Evolutionary conservation across 2,113 vertebrate genomes (phyloP), one percentile per base, ranked within the genome.

Genomic region (Mugil cephalus): DNA sequence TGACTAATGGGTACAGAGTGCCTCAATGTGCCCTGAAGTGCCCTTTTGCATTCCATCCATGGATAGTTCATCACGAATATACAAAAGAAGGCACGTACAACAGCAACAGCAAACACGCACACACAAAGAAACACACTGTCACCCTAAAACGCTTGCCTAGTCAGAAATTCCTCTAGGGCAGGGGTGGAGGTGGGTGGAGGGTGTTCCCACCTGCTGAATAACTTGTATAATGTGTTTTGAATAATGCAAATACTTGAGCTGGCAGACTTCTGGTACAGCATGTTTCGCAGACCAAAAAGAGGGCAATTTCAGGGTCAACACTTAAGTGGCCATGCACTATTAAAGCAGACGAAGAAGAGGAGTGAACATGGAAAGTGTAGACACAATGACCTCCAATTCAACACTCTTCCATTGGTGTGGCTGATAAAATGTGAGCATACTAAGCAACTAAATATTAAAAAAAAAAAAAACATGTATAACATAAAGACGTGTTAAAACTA

Each of bases 211-310:
- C 70, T 72, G 66, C 85, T 81, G 62, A 75, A 74, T 65, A 55
- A 52, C 63, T 80, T 79, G 75, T 67, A 82, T 79, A 80, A 85
- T 77, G 64, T 46, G 54, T 48, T 79, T 63, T 87, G 56, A 87
- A 87, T 87, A 87, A 85, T 80, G 79, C 55, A 87, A 69, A 74
- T 63, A 69, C 58, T 56, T 30, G 21, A 55, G 66, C 51, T 12
- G 2, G 69, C 69, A 72, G 70, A 61, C 51, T 46, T 81, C 18
- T 5, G 15, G 39, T 66, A 73, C 67, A 77, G 40, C 51, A 54
- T 79, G 82, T 70, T 82, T 74, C 55, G 39, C 43, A 67, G 38
- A 56, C 56, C 60, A 24, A 67, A 77, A 80, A 68, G 48, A 82
- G 56, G 55, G 48, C 48, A 38, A 38, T 54, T 74, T 84, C 64